Evolutionary conservation across 2,888 invertebrate genomes (phyloP), one percentile per base, ranked within the genome.

Genomic region (Lycia hirtaria): DNA sequence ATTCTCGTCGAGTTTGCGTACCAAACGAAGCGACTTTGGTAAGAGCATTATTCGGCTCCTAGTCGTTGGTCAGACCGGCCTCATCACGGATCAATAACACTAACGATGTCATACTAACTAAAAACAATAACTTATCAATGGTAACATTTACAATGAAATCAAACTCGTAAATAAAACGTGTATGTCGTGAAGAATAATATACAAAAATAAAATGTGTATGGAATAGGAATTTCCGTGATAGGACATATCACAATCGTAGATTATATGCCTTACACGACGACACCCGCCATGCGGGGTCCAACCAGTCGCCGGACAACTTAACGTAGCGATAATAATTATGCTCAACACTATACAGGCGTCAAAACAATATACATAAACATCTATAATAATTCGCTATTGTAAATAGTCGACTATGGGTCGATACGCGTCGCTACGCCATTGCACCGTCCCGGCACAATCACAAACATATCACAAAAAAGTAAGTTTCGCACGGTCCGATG

Each of bases 141-240:
- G 90, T 90, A 90, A 91, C 89, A 88, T 88, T 87, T 87, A 90
- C 88, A 88, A 87, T 87, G 88, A 88, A 80, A 76, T 67, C 69
- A 81, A 64, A 65, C 54, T 54, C 55, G 55, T 81, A 83, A 75
- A 77, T 67, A 71, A 67, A 69, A 71, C 62, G 75, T n/a, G n/a
- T 81, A 81, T 75, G 81, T 77, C 65, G 77, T 73, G 81, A 81
- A 80, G 84, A 85, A 85, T 75, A 81, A 83, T 83, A 83, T 83
- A 87, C 81, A 86, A 87, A 87, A 87, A 87, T 83, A 88, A 87
- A 75, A 85, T 80, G 83, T 86, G 83, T 76, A 85, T 88, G 87
- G 87, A 87, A 86, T 87, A 88, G 88, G 88, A 88, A 85, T 87
- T 80, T 83, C 84, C 83, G 88, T 86, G 87, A 87, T 79, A 83